Percentiles rank a stretch among this genome's conserved stretches.
phyloP scores from a whole-genome alignment of 2,888 invertebrate genomes.

The Phyllotreta striolata region DNA sequence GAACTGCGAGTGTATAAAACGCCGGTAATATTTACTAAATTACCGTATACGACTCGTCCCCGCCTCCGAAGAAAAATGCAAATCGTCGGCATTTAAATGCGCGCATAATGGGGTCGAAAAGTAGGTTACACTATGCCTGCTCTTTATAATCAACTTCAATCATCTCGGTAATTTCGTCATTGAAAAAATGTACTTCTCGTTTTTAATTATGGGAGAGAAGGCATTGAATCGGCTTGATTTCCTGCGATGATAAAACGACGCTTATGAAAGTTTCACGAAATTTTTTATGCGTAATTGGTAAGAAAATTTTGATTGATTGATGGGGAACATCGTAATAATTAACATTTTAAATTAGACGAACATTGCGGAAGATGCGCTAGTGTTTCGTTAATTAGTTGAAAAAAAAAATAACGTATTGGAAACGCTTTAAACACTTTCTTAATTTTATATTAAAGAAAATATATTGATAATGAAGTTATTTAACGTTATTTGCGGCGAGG shows the following conservation, averaged over 20 bases:
- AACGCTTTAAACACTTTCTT: too few species aligned
- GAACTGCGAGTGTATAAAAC: neutral
- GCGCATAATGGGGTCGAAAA: conserved; percentile 21
- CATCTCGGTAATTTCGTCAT: conserved; percentile 20
- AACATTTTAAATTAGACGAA: too few species aligned
- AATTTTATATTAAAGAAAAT: too few species aligned
- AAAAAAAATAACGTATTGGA: too few species aligned
- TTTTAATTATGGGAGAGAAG: conserved; percentile 25
- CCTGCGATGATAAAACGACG: conserved; percentile 19
- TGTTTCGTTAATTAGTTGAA: too few species aligned
- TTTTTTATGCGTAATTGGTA: too few species aligned
- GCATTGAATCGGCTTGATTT: conserved; percentile 17
- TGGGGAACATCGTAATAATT: too few species aligned
- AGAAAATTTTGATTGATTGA: too few species aligned
- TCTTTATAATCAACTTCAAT: conserved; percentile 29
- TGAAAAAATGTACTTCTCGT: conserved; percentile 24
- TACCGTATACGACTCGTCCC: conserved; percentile 9
- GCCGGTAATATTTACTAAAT: conserved; percentile 16
- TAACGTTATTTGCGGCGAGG: too few species aligned
- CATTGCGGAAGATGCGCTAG: too few species aligned
- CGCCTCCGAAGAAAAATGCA: conserved; percentile 25
- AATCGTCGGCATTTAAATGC: conserved; percentile 22
- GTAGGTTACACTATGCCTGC: conserved; percentile 24
- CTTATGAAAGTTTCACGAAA: too few species aligned
- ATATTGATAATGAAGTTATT: too few species aligned